These are phyloP conservation scores for Artemia sinica DNA, from an alignment of 2,888 invertebrate species.

Conservation along the genomic window DNA sequence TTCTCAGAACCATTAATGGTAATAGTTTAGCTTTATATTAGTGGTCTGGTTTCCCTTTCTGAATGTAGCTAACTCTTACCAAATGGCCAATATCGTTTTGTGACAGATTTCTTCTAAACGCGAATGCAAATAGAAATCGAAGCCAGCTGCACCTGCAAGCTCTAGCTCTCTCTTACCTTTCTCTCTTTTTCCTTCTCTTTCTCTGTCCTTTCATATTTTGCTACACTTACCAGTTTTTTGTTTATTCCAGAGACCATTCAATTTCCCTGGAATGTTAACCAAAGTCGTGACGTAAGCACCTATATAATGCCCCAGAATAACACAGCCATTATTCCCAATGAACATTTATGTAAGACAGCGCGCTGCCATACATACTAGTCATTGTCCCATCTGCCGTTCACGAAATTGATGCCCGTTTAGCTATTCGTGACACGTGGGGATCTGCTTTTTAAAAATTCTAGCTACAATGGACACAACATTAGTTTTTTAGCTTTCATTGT, in stretches of 20 bases:
- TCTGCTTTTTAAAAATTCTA: slow-evolving; percentile 29
- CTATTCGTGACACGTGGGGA: slow-evolving; percentile 55
- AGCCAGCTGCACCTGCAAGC: no score
- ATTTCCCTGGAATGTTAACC: slow-evolving; percentile 53
- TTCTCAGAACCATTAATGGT: no score
- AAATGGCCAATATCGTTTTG: no score
- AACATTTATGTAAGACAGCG: slow-evolving; percentile 25
- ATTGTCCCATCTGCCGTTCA: slow-evolving; percentile 54
- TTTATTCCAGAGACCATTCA: slow-evolving; percentile 6
- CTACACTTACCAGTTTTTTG: no score
- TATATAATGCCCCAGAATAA: slow-evolving; percentile 53
- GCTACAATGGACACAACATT: slow-evolving; percentile 31
- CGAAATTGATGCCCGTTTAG: slow-evolving; percentile 46
- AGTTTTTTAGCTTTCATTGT: slow-evolving; percentile 38
- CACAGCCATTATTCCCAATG: slow-evolving; percentile 41
- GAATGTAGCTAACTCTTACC: no score
- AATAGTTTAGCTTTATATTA: no score
- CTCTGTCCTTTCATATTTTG: no score
- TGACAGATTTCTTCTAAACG: no score
- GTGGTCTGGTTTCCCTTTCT: no score
- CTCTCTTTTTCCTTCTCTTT: no score
- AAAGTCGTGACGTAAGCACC: slow-evolving; percentile 49
- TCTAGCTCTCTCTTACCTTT: no score
- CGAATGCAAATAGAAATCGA: no score
- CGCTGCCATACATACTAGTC: slow-evolving; percentile 44